Conservation (phyloP, 2,888 invertebrate species). For the Dryomyza anilis region DNA sequence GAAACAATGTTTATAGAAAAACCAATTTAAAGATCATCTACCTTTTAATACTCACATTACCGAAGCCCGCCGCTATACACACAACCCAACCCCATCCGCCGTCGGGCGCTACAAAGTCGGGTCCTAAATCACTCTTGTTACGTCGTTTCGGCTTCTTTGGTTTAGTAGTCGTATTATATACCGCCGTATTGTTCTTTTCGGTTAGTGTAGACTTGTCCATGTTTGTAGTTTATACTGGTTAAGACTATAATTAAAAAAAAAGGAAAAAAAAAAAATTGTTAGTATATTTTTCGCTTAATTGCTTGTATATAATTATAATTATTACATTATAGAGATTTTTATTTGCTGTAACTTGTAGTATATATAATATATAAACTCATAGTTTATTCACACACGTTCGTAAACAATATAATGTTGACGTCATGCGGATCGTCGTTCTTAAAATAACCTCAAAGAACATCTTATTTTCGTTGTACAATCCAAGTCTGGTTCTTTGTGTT, state of each 20-base stretch:
- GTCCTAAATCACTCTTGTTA: slow-evolving; percentile 58
- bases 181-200: slow-evolving; percentile 46
- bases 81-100: slow-evolving; percentile 79
- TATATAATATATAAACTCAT: too few species aligned
- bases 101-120: slow-evolving; percentile 73
- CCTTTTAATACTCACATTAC: slow-evolving; percentile 68
- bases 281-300: too few species aligned
- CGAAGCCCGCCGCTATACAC: slow-evolving; percentile 73
- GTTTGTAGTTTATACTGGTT: slow-evolving; percentile 21
- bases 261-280: not conserved
- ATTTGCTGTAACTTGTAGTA: too few species aligned
- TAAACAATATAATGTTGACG: too few species aligned
- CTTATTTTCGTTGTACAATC: too few species aligned
- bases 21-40: not conserved
- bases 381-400: too few species aligned
- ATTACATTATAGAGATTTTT: too few species aligned
- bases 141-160: slow-evolving; percentile 61
- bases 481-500: too few species aligned
- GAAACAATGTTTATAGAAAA: not conserved
- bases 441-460: too few species aligned
- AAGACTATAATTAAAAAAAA: slow-evolving; percentile 7
- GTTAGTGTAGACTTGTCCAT: slow-evolving; percentile 46
- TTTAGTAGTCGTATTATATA: slow-evolving; percentile 54
- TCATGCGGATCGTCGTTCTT: too few species aligned
- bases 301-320: too few species aligned